Evolutionary conservation across 2,113 vertebrate species (phyloP).

Genomic region (Plestiodon gilberti): DNA sequence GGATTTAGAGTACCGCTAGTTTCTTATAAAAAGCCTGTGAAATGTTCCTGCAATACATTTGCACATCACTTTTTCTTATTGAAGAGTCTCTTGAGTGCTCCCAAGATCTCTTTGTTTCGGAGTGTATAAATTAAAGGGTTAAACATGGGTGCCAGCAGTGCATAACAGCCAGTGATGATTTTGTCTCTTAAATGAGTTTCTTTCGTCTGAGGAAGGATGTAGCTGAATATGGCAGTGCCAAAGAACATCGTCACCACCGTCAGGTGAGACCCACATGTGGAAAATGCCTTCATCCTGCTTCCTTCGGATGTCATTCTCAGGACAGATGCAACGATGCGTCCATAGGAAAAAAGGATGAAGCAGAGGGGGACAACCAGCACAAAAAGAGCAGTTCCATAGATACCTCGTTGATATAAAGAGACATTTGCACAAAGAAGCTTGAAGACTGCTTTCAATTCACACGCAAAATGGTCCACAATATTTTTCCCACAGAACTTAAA

Average conservation of each 20-base stretch:
- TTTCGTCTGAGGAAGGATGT: constrained; percentile 49
- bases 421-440: too few species aligned
- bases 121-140: constrained; percentile 61
- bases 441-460: too few species aligned
- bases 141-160: constrained; percentile 55
- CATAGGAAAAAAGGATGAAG: constrained; percentile 32
- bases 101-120: constrained; percentile 47
- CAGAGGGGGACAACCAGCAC: too few species aligned
- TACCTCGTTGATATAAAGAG: too few species aligned
- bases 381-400: too few species aligned
- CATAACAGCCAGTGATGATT: constrained; percentile 53
- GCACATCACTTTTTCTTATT: too few species aligned
- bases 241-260: constrained; percentile 62
- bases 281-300: constrained; percentile 42
- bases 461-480: too few species aligned
- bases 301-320: constrained; percentile 32
- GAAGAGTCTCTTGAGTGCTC: background rate
- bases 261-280: constrained; percentile 57
- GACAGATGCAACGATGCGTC: constrained; percentile 36
- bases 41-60: too few species aligned
- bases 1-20: too few species aligned
- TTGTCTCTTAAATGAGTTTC: constrained; percentile 53
- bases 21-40: too few species aligned
- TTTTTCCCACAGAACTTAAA: too few species aligned
- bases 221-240: constrained; percentile 68